Percentiles rank a stretch among this genome's conserved stretches.
phyloP scores from a whole-genome alignment of 2,113 vertebrate species.

The Cololabis saira region DNA sequence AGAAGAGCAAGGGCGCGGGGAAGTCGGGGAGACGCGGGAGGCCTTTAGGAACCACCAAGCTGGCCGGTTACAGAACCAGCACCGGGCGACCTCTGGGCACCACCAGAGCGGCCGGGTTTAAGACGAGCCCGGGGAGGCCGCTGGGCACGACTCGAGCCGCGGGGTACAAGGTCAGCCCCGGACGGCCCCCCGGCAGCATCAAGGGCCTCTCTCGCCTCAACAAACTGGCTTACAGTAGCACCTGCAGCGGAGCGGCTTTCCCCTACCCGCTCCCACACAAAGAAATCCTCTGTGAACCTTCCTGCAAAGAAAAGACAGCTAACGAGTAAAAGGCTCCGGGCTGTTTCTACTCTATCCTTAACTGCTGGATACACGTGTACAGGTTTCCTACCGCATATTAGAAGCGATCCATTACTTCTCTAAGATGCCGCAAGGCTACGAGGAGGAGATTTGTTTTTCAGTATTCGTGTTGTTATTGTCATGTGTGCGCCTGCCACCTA shows the following conservation, averaged over 20 bases:
- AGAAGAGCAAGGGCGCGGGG: constrained; percentile 90
- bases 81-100: constrained; percentile 96
- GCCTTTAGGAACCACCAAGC: constrained; percentile 95
- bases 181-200: constrained; percentile 97
- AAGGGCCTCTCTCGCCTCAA: constrained; percentile 95
- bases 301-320: constrained; percentile 87
- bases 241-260: constrained; percentile 90
- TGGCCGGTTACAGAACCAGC: constrained; percentile 97
- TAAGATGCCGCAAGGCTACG: constrained; percentile 29
- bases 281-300: constrained; percentile 87
- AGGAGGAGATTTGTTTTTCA: constrained; percentile 47
- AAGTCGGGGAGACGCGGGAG: constrained; percentile 93
- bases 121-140: constrained; percentile 97
- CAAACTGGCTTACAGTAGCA: constrained; percentile 89
- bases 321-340: constrained; percentile 80
- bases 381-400: constrained; percentile 41
- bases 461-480: constrained; percentile 54
- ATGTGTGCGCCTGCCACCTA: constrained; percentile 68
- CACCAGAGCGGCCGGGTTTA: constrained; percentile 98
- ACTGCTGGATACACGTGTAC: constrained; percentile 34
- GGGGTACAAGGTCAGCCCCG: constrained; percentile 98
- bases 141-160: constrained; percentile 97
- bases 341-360: constrained; percentile 22
- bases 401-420: constrained; percentile 39
- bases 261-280: constrained; percentile 91